A percentile compares a stretch with the other conserved stretches of the same genome.
phyloP scores from a whole-genome alignment of 2,797 vertebrate genomes.

The Sebastes glaucus region DNA sequence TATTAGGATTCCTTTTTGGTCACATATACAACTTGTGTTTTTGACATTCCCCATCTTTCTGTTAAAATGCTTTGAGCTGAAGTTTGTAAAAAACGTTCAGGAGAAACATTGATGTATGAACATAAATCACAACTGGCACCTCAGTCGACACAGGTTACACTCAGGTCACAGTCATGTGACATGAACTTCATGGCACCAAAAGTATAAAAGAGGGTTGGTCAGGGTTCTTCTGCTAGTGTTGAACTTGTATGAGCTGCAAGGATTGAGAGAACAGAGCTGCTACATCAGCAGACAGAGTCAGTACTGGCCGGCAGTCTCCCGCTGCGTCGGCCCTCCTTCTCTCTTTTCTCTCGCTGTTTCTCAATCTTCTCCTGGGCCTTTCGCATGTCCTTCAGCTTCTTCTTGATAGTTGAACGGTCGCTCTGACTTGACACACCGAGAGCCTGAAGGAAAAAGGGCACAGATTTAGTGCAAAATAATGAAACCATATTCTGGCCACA shows the following conservation, averaged over 20 bases:
- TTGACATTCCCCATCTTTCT: conserved; percentile 28
- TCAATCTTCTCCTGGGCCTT: conserved; percentile 92
- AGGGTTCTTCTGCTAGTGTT: neutral
- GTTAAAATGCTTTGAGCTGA: conserved; percentile 44
- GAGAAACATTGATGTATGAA: neutral
- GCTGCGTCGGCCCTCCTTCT: conserved; percentile 86
- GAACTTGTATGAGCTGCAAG: conserved; percentile 15
- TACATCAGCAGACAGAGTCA: conserved; percentile 88
- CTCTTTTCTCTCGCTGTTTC: conserved; percentile 89
- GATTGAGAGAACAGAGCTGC: neutral
- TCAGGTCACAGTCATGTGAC: conserved; percentile 10
- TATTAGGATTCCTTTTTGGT: conserved; percentile 58
- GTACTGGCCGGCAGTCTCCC: conserved; percentile 80
- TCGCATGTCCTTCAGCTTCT: conserved; percentile 92
- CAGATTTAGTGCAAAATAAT: neutral
- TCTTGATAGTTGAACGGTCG: conserved; percentile 91
- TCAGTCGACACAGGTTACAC: neutral
- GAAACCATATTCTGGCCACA: conserved; percentile 40
- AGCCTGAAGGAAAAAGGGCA: conserved; percentile 64
- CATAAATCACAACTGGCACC: conserved; percentile 26
- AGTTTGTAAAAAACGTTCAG: conserved; percentile 25
- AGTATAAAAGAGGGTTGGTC: neutral
- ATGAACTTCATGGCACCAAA: conserved; percentile 5
- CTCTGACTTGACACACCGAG: conserved; percentile 90
- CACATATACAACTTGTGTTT: conserved; percentile 33